Evolutionary conservation across 2,797 vertebrate genomes (phyloP).

Genomic region (Xenopus petersii): DNA sequence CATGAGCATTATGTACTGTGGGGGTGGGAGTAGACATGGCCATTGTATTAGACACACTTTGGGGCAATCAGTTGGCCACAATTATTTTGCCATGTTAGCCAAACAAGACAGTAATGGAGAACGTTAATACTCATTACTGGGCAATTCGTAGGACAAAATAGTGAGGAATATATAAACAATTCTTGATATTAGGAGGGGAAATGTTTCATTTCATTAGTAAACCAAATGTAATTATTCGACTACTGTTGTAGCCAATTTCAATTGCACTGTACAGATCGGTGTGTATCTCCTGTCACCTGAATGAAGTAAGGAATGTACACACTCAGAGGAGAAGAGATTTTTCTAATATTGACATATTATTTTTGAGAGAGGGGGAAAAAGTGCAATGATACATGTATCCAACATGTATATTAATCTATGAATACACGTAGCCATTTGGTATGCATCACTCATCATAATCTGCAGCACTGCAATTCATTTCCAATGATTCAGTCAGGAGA

Average conservation of each 20-base stretch:
- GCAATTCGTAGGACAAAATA: conserved; percentile 56
- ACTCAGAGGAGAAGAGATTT: conserved; percentile 45
- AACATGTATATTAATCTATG: conserved; percentile 66
- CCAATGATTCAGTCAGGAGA: background rate
- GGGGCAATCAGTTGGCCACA: conserved; percentile 49
- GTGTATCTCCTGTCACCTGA: conserved; percentile 57
- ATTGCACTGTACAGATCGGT: conserved; percentile 64
- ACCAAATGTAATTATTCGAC: conserved; percentile 66
- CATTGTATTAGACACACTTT: conserved; percentile 56
- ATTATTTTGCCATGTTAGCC: conserved; percentile 34
- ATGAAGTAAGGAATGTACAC: conserved; percentile 65
- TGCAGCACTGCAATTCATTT: conserved; percentile 16
- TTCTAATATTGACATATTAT: conserved; percentile 17
- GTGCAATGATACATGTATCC: conserved; percentile 61
- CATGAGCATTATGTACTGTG: conserved; percentile 6
- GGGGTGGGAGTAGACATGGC: conserved; percentile 38
- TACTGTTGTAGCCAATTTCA: conserved; percentile 63
- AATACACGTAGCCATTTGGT: conserved; percentile 62
- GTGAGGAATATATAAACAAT: conserved; percentile 57
- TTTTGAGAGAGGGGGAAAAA: conserved; percentile 59
- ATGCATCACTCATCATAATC: conserved; percentile 75
- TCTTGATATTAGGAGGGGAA: conserved; percentile 56
- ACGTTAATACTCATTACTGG: conserved; percentile 46
- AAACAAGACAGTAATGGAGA: conserved; percentile 28
- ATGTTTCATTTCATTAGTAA: conserved; percentile 59